These are phyloP conservation scores for Zygaena filipendulae DNA, from an alignment of 2,888 invertebrate species.

Conservation along the genomic window DNA sequence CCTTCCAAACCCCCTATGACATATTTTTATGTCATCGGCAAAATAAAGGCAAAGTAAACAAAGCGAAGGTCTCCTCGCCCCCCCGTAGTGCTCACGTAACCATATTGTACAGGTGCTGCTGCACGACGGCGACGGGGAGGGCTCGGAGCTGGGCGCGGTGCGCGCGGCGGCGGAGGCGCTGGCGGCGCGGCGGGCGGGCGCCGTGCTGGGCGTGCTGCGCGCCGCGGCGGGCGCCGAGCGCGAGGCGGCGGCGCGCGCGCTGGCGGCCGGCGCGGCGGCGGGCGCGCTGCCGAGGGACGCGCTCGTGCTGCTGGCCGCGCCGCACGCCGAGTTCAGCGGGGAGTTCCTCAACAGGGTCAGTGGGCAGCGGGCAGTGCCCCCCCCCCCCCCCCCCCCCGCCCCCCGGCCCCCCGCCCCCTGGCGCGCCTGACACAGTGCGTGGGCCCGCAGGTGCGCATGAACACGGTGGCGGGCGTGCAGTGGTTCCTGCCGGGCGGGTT, in stretches of 20 bases:
- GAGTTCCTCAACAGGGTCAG: slow-evolving; percentile 91
- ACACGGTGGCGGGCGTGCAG: slow-evolving; percentile 89
- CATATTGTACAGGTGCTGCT: slow-evolving; percentile 13
- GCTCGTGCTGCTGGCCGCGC: slow-evolving; percentile 74
- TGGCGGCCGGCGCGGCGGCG: slow-evolving; percentile 74
- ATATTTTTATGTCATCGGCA: no score
- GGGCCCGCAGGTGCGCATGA: slow-evolving; percentile 84
- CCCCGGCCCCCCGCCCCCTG: no score
- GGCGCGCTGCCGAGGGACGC: slow-evolving; percentile 79
- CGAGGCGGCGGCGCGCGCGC: slow-evolving; percentile 57
- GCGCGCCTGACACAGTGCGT: no score
- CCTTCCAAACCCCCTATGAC: no score
- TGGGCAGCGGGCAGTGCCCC: neutral
- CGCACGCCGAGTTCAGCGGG: slow-evolving; percentile 75
- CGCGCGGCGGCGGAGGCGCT: slow-evolving; percentile 13
- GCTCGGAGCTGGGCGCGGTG: slow-evolving; percentile 2
- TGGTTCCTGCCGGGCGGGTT: slow-evolving; percentile 94
- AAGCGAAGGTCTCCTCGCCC: no score
- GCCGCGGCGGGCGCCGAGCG: slow-evolving; percentile 12
- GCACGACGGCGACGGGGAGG: slow-evolving; percentile 9
- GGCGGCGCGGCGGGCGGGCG: slow-evolving; percentile 10
- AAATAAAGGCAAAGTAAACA: no score
- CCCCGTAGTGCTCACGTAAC: no score
- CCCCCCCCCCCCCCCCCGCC: neutral
- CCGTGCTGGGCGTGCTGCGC: slow-evolving; percentile 9